A percentile compares a stretch with the other conserved stretches of the same genome.
Conservation (phyloP, 2,113 vertebrate species). For the Isichthys henryi region DNA sequence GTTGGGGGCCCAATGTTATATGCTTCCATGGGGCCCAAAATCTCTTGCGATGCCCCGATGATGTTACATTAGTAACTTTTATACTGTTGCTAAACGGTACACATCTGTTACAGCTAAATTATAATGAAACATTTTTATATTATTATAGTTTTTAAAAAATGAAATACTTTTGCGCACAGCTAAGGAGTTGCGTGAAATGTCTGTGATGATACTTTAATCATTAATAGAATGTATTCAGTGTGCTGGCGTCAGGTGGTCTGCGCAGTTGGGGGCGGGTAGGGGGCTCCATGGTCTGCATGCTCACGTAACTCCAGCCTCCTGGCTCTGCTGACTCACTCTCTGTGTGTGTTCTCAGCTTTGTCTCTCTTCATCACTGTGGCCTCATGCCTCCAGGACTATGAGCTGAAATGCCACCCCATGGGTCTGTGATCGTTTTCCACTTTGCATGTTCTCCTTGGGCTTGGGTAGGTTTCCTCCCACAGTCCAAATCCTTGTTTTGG, state of each 20-base stretch:
- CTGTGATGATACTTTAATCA: background rate
- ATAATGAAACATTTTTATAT: background rate
- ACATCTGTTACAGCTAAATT: background rate
- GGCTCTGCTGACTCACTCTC: background rate
- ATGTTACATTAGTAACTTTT: background rate
- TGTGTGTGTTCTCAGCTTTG: background rate
- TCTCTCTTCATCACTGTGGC: background rate
- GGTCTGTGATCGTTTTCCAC: background rate
- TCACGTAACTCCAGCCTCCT: background rate
- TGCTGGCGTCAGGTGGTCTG: background rate
- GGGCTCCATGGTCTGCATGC: background rate
- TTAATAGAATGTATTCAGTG: background rate
- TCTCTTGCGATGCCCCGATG: background rate
- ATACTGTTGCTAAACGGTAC: background rate
- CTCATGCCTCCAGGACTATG: background rate
- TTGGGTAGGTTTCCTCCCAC: background rate
- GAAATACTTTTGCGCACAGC: background rate
- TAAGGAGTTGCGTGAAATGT: background rate
- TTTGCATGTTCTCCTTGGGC: background rate
- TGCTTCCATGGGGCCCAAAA: background rate
- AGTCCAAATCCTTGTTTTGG: background rate
- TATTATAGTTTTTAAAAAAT: background rate
- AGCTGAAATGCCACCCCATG: background rate
- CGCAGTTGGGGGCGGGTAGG: background rate
- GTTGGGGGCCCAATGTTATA: background rate